Percentiles rank a stretch among this genome's conserved stretches.
Conservation (phyloP, 2,888 invertebrate genomes). For the Torymus auratus region DNA sequence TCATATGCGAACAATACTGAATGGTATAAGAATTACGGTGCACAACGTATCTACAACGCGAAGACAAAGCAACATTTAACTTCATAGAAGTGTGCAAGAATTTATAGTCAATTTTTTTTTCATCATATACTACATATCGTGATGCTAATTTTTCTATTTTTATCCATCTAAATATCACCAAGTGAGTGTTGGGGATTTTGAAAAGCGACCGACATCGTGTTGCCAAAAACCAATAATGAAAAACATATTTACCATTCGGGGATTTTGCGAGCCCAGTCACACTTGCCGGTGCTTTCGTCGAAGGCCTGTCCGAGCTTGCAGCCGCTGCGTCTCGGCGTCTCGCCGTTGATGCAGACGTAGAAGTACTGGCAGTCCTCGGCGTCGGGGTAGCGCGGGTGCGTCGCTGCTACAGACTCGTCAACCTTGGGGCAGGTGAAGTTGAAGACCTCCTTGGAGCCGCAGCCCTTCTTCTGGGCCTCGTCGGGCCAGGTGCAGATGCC, state of each 20-base stretch:
- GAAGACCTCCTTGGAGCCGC: conserved; percentile 91
- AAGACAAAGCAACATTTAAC: no score
- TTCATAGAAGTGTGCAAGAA: no score
- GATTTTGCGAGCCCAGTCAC: conserved; percentile 92
- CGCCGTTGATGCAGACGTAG: conserved; percentile 94
- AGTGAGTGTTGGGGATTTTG: no score
- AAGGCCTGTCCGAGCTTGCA: conserved; percentile 94
- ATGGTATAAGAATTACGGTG: no score
- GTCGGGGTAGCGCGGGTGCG: conserved; percentile 92
- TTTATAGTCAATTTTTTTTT: no score
- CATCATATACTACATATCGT: no score
- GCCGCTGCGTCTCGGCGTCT: conserved; percentile 89
- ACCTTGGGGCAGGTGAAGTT: conserved; percentile 90
- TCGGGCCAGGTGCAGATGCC: conserved; percentile 96
- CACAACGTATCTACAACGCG: no score
- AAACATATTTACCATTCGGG: conserved; percentile 88
- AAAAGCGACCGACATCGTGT: no score
- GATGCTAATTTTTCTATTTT: no score
- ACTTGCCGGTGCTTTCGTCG: conserved; percentile 86
- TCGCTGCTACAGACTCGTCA: conserved; percentile 83
- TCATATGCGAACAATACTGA: no score
- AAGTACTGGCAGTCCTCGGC: conserved; percentile 94
- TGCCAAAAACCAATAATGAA: background rate
- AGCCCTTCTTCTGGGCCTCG: conserved; percentile 91
- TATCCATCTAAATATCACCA: no score